A percentile compares a stretch with the other conserved stretches of the same genome.
Evolutionary conservation across 2,113 vertebrate genomes (phyloP).

Genomic region (Ceyx melanurus): DNA sequence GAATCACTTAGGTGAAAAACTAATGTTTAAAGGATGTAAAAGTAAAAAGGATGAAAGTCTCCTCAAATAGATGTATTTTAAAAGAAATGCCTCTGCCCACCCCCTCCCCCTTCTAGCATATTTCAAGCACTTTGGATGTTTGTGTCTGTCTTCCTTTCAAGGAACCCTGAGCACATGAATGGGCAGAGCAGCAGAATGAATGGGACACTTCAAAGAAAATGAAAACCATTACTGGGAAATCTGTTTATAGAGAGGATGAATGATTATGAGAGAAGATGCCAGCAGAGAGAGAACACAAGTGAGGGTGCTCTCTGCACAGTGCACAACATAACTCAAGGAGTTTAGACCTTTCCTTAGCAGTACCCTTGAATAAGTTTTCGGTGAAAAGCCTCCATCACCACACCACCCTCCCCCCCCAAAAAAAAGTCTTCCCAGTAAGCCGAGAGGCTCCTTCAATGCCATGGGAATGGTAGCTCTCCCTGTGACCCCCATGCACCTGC

Average conservation of each 20-base stretch:
- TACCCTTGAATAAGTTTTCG: not conserved
- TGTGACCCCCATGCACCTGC: constrained; percentile 23
- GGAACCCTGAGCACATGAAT: constrained; percentile 55
- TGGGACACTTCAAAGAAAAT: constrained; percentile 77
- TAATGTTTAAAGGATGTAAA: not conserved
- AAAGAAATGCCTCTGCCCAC: not conserved
- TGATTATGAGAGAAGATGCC: constrained; percentile 72
- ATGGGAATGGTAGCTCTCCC: not conserved
- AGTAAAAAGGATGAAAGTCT: not conserved
- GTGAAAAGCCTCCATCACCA: not conserved
- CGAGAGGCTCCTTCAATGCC: not conserved
- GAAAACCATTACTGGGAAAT: constrained; percentile 72
- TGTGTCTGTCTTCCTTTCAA: constrained; percentile 55
- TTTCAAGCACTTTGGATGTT: constrained; percentile 59
- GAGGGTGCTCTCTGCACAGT: not conserved
- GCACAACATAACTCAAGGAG: not conserved
- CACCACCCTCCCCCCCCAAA: too few relatives aligned
- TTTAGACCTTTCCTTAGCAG: not conserved
- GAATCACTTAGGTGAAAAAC: not conserved
- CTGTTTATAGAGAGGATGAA: constrained; percentile 77
- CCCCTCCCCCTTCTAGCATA: not conserved
- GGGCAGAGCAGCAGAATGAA: constrained; percentile 70
- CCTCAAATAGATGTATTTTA: constrained; percentile 20
- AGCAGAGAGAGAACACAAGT: constrained; percentile 11
- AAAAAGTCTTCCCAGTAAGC: not conserved